Conservation (phyloP, 1,140 invertebrate genomes). For the Drosophila orena region DNA sequence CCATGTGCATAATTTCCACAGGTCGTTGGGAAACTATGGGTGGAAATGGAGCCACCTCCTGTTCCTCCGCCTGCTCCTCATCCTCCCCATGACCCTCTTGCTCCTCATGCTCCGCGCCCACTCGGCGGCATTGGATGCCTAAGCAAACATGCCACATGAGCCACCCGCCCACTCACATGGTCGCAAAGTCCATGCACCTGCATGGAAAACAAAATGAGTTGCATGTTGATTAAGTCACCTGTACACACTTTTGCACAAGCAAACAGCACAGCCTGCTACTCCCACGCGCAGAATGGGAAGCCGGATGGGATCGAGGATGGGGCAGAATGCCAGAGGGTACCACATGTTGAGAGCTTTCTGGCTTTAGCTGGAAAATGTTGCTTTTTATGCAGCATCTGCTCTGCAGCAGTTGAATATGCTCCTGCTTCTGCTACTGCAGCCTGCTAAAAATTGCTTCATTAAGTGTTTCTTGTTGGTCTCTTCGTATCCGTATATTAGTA, state of each 20-base stretch:
- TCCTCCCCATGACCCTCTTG: no score
- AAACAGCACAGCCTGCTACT: conserved; percentile 43
- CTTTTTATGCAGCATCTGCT: conserved; percentile 74
- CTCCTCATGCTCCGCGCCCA: conserved; percentile 5
- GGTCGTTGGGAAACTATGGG: conserved; percentile 7
- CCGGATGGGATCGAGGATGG: not conserved
- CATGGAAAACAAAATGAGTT: conserved; percentile 79
- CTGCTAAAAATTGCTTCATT: conserved; percentile 80
- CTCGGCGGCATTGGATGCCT: conserved; percentile 18
- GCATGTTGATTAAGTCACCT: conserved; percentile 83
- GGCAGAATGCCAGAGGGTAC: not conserved
- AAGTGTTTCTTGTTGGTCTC: conserved; percentile 79
- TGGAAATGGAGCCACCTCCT: conserved; percentile 8
- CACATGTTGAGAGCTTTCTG: conserved; percentile 57
- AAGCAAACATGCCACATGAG: conserved; percentile 57
- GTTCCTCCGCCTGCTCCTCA: conserved; percentile 12
- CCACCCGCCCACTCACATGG: conserved; percentile 23
- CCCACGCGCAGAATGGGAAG: conserved; percentile 12
- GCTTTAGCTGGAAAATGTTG: conserved; percentile 73
- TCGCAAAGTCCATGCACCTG: conserved; percentile 39
- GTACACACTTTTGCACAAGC: conserved; percentile 75
- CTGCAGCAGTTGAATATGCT: conserved; percentile 32
- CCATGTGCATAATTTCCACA: conserved; percentile 74
- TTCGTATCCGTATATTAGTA: conserved; percentile 67
- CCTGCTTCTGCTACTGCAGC: conserved; percentile 10